These are phyloP conservation scores for Dreissena polymorpha DNA, from an alignment of 1,140 invertebrate species.

Conservation along the genomic window DNA sequence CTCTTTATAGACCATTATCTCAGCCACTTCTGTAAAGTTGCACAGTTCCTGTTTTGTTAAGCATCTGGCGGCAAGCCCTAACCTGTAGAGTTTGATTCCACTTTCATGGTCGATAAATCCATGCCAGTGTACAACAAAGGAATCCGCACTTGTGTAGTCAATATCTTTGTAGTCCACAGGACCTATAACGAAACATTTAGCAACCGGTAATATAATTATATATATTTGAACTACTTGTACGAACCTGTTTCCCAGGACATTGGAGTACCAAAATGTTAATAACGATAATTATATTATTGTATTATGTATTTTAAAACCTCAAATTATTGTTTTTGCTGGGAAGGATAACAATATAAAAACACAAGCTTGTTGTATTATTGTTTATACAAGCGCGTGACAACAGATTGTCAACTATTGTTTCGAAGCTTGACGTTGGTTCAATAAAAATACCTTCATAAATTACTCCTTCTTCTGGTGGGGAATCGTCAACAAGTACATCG, in stretches of 20 bases:
- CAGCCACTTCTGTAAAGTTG: constrained; percentile 1
- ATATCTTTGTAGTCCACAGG: constrained; percentile 40
- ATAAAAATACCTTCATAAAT: constrained; percentile 54
- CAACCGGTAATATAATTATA: neutral
- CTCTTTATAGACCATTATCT: neutral
- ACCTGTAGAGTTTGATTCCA: constrained; percentile 58
- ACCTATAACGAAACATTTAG: constrained; percentile 1
- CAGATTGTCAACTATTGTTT: neutral
- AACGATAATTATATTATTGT: too few relatives aligned
- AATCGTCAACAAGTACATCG: constrained; percentile 58
- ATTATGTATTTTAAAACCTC: neutral
- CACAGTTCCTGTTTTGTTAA: constrained; percentile 35
- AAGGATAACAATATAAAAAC: neutral
- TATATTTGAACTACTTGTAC: neutral
- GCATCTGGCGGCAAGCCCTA: constrained; percentile 46
- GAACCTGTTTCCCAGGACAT: neutral
- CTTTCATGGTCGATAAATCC: constrained; percentile 67
- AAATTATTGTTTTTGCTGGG: neutral
- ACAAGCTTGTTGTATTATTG: too few relatives aligned
- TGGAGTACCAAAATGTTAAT: neutral
- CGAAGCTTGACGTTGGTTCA: too few relatives aligned
- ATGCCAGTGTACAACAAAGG: constrained; percentile 55
- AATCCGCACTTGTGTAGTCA: constrained; percentile 58
- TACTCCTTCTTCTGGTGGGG: constrained; percentile 56
- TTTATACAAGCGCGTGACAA: neutral